Percentiles rank a stretch among this genome's conserved stretches.
Conservation (phyloP, 2,113 vertebrate species). For the Chascanopsetta lugubris region DNA sequence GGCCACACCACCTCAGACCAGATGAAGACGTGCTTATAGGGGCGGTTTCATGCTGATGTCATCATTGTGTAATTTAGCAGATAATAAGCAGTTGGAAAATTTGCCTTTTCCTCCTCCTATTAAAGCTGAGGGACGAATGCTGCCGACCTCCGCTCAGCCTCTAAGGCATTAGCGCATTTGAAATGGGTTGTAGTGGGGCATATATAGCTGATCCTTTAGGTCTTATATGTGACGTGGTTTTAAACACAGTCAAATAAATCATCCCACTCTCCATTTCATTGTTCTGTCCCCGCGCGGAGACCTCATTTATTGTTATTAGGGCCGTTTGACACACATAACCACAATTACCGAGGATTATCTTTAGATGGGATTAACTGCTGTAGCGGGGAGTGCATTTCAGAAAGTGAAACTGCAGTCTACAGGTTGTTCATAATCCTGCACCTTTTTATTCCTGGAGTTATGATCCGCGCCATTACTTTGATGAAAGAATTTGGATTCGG, state of each 20-base stretch:
- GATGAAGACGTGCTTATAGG: constrained; percentile 17
- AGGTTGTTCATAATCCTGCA: constrained; percentile 63
- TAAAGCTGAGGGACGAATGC: constrained; percentile 21
- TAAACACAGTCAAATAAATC: constrained; percentile 1
- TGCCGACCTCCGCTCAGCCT: constrained; percentile 26
- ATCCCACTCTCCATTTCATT: constrained; percentile 12
- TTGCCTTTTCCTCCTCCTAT: constrained; percentile 7
- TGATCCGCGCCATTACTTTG: constrained; percentile 47
- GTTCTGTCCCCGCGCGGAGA: constrained; percentile 8
- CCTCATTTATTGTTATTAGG: constrained; percentile 27
- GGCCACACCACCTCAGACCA: background rate
- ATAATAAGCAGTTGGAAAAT: constrained; percentile 39
- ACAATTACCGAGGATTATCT: constrained; percentile 64
- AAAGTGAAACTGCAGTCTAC: constrained; percentile 69
- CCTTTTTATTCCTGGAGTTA: constrained; percentile 45
- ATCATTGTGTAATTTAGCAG: constrained; percentile 39
- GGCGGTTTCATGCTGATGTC: constrained; percentile 35
- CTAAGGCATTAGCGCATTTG: background rate
- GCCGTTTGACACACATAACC: constrained; percentile 54
- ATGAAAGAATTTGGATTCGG: constrained; percentile 46
- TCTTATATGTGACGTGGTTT: constrained; percentile 15
- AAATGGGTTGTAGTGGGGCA: constrained; percentile 2
- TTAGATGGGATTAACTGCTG: constrained; percentile 61
- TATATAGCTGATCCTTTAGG: constrained; percentile 14
- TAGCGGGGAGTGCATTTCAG: constrained; percentile 50